phyloP scores from a whole-genome alignment of 2,797 vertebrate genomes.

The Bovichtus diacanthus region DNA sequence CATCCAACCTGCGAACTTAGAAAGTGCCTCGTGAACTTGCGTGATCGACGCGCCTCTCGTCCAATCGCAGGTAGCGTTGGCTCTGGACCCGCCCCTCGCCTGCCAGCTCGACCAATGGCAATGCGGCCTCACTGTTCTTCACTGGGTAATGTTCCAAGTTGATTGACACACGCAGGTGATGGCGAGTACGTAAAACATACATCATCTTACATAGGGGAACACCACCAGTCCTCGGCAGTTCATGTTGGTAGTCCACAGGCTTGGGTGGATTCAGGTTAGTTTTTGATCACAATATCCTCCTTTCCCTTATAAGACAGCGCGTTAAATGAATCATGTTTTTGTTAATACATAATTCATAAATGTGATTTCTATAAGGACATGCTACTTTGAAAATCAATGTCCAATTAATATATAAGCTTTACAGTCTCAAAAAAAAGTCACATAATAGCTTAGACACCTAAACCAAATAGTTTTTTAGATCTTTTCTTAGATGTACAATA shows the following conservation, averaged over 20 bases:
- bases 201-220: slow-evolving; percentile 6
- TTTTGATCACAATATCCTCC: not conserved
- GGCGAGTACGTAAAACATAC: not conserved
- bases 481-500: not conserved
- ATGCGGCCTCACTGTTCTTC: not conserved
- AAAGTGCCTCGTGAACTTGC: slow-evolving; percentile 37
- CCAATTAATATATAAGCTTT: not conserved
- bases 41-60: slow-evolving; percentile 24
- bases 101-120: slow-evolving; percentile 69
- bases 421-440: not conserved
- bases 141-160: slow-evolving; percentile 28
- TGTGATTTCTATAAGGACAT: not conserved
- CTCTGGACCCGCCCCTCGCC: slow-evolving; percentile 47
- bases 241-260: not conserved
- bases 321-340: not conserved
- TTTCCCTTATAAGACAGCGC: not conserved
- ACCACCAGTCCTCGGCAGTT: not conserved
- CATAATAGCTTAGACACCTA: not conserved
- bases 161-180: slow-evolving; percentile 78
- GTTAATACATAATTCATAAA: not conserved
- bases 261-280: slow-evolving; percentile 1
- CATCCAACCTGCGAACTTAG: slow-evolving; percentile 68
- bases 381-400: not conserved
- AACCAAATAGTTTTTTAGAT: not conserved
- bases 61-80: slow-evolving; percentile 64